Evolutionary conservation across 2,888 invertebrate genomes (phyloP), one percentile per base, ranked within the genome.

Genomic region (Lepidonotus clava): DNA sequence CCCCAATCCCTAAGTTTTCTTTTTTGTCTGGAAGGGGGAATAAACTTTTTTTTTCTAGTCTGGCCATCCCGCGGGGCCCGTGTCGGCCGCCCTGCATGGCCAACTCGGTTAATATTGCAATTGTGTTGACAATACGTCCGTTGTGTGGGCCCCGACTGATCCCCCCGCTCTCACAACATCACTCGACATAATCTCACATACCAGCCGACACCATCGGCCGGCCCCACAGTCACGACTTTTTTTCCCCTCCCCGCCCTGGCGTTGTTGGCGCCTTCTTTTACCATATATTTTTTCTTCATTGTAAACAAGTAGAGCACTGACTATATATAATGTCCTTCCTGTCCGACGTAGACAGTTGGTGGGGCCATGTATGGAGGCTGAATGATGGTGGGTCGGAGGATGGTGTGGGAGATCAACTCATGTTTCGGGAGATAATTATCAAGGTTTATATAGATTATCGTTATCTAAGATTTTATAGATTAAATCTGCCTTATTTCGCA

Each of bases 101-200:
- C 71, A 71, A 71, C 71, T 71, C 71, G 38, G 71, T 71, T 71
- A 71, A 71, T 71, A 71, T 71, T 71, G 71, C 38, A 71, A 71
- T 71, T 71, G 71, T 71, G 71, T 11, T 71, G n/a, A 71, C 71
- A 71, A 71, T 71, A 21, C 36, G 14, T 11, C 36, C 36, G 71
- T 71, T 71, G 71, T 71, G 71, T n/a, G 14, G 21, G 36, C 36
- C 5, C 21, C 24, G 34, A 36, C n/a, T 36, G 71, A 71, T 71
- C 71, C 71, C 24, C 34, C 71, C 34, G 34, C 56, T 18, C 56
- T 56, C 56, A 11, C n/a, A n/a, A n/a, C n/a, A n/a, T n/a, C 56
- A 5, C 56, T 56, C 56, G 5, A 18, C 56, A 56, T 46, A 46
- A 8, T n/a, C 56, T n/a, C 56, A 56, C 56, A 56, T 56, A n/a